Base-by-base conservation (phyloP, 2,888 invertebrate genomes). In the Papilio protenor region DNA sequence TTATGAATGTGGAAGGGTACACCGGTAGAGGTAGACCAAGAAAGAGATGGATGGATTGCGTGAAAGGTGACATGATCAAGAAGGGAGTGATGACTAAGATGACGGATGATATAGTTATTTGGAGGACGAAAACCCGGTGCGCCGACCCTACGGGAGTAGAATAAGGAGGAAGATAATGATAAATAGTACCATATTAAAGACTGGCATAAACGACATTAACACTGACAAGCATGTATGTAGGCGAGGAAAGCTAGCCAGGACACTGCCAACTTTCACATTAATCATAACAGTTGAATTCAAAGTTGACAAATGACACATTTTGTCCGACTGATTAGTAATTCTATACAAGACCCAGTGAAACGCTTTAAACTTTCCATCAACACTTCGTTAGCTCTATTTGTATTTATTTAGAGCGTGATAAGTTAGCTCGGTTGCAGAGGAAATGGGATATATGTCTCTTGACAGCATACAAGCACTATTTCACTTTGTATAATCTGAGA, bases 321-420 rank as follows among this genome's bases (percentile, higher is more conserved):
- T 33, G 33, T 64, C 64, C 12, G 16, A 8, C 16, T 16, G 16
- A 33, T 64, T 64, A 64, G 27, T 64, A 64, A 33, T 64, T 64
- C 64, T 64, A 64, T 33, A 33, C 27, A 18, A 33, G 27, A 27
- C 16, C 87, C 80, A 87, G 89, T 59, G 4, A 12, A 23, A 88
- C 91, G 91, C 90, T 93, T 92, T 93, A 90, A 93, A 92, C 91
- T 92, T 91, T 89, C 89, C 90, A 91, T 93, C 90, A 88, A 89
- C 94, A 93, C 92, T 91, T 93, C 92, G 92, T 94, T 94, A 94
- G 91, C 84, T 84, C 85, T 90, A 89, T 91, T 92, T 91, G 91
- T 93, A 89, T 94, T 92, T 93, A 92, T 93, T 93, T 91, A 91
- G 87, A 90, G 85, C 89, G 88, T 91, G 91, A 93, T 93, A 93